These are phyloP conservation scores for Armadillidium nasatum DNA, from an alignment of 1,140 invertebrate genomes.

Conservation along the genomic window DNA sequence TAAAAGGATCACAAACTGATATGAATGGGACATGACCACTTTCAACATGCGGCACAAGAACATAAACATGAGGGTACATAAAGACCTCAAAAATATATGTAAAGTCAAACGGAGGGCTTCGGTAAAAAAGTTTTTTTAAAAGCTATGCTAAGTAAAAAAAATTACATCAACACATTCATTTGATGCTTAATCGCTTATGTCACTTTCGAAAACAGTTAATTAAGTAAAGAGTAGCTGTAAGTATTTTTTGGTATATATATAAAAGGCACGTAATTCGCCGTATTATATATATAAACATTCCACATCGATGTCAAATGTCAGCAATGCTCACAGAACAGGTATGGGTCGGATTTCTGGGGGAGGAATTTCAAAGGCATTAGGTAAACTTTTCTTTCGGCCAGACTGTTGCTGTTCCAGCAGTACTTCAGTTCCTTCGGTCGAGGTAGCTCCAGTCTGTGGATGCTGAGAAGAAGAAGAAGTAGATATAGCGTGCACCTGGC, in stretches of 20 bases:
- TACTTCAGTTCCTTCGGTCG: background rate
- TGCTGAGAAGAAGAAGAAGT: background rate
- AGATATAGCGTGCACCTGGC: background rate
- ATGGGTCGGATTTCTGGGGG: slow-evolving; percentile 1
- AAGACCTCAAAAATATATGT: background rate
- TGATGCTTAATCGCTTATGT: background rate
- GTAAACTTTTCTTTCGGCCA: slow-evolving; percentile 7
- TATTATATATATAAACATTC: background rate
- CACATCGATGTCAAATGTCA: background rate
- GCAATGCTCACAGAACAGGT: slow-evolving; percentile 5
- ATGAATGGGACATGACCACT: slow-evolving; percentile 5
- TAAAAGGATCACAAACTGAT: background rate
- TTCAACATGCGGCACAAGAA: slow-evolving; percentile 1
- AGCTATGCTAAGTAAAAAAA: slow-evolving; percentile 1
- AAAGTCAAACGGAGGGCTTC: background rate
- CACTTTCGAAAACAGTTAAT: too few relatives aligned
- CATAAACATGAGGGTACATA: background rate
- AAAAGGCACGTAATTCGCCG: background rate
- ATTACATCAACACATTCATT: background rate
- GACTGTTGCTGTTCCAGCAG: background rate
- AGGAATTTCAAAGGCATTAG: background rate
- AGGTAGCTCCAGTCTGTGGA: background rate
- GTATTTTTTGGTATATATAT: background rate
- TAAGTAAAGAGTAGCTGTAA: background rate
- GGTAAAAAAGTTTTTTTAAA: background rate